Percentiles rank a stretch among this genome's conserved stretches.
Conservation (phyloP, 2,888 invertebrate species). For the Aspidapion aeneum region DNA sequence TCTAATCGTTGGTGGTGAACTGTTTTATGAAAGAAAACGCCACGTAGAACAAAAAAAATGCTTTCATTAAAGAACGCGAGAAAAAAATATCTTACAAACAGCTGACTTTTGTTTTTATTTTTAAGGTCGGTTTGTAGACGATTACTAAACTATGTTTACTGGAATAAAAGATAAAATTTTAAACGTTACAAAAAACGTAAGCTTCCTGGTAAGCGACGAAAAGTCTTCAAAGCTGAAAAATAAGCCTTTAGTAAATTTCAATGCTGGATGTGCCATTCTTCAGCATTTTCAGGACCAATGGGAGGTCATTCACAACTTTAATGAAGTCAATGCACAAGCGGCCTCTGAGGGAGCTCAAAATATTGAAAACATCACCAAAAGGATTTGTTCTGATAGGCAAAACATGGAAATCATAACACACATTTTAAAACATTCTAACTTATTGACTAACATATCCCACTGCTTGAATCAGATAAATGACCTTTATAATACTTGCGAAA, state of each 20-base stretch:
- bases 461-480: constrained; percentile 53
- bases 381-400: constrained; percentile 36
- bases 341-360: constrained; percentile 54
- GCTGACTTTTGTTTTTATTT: no score
- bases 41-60: no score
- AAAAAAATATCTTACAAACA: no score
- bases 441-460: constrained; percentile 49
- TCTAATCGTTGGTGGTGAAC: no score
- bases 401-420: constrained; percentile 39
- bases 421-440: constrained; percentile 36
- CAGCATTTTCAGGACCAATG: constrained; percentile 70
- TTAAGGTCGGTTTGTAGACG: no score
- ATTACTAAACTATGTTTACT: constrained; percentile 36
- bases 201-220: constrained; percentile 30
- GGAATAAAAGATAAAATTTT: constrained; percentile 36
- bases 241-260: constrained; percentile 46
- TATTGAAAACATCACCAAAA: constrained; percentile 46
- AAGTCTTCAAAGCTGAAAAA: constrained; percentile 16
- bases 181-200: constrained; percentile 35
- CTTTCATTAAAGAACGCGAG: no score
- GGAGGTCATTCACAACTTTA: constrained; percentile 64
- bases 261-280: constrained; percentile 66
- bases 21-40: no score
- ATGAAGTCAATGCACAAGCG: constrained; percentile 64
- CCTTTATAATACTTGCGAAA: constrained; percentile 57